These are phyloP conservation scores for Drosophila leonis DNA, from an alignment of 2,888 invertebrate genomes.

Conservation along the genomic window DNA sequence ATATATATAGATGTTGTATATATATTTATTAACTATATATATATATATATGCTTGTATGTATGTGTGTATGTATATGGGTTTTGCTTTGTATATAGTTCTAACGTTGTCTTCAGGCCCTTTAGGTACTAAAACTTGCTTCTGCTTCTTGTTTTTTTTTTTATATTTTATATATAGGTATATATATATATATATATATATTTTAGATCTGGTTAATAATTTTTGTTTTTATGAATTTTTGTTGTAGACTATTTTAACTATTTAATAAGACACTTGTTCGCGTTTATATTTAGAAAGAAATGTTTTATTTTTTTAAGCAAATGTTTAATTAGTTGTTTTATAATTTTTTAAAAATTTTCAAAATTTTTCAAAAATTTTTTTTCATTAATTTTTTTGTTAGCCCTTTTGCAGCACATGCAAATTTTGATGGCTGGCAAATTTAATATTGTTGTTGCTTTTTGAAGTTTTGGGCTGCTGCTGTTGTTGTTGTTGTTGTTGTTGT, in stretches of 20 bases:
- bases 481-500: conserved; percentile 51
- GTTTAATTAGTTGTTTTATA: conserved; percentile 41
- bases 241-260: conserved; percentile 59
- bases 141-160: conserved; percentile 28
- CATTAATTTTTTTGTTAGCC: conserved; percentile 44
- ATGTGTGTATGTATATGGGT: conserved; percentile 41
- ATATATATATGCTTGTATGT: conserved; percentile 43
- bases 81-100: conserved; percentile 65
- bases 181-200: conserved; percentile 1
- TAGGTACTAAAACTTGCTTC: conserved; percentile 75
- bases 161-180: conserved; percentile 15
- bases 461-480: conserved; percentile 55
- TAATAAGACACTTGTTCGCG: conserved; percentile 83
- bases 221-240: conserved; percentile 29
- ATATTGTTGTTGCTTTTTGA: conserved; percentile 37
- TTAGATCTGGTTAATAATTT: conserved; percentile 50
- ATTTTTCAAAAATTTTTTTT: not conserved
- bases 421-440: conserved; percentile 43
- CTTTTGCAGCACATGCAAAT: conserved; percentile 74
- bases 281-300: conserved; percentile 61
- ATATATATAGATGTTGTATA: conserved; percentile 46
- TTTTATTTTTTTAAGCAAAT: conserved; percentile 49
- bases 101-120: conserved; percentile 69
- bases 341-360: not conserved
- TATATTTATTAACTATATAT: conserved; percentile 51